Percentiles rank a stretch among this genome's conserved stretches.
Evolutionary conservation across 2,888 invertebrate genomes (phyloP).

Genomic region (Neoitamus cyanurus): DNA sequence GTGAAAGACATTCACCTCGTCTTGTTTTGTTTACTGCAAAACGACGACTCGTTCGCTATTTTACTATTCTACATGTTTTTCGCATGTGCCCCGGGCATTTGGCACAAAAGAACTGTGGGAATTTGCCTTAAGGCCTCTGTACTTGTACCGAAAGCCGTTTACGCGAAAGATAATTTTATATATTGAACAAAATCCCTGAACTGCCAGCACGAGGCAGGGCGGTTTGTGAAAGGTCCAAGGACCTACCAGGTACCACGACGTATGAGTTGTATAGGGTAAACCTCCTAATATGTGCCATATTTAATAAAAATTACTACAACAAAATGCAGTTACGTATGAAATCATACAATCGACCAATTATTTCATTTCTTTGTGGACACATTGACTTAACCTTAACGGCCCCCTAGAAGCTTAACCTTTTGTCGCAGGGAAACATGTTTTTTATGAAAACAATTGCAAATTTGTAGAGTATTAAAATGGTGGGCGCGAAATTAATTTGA

Average conservation of each 20-base stretch:
- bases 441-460: too few species aligned
- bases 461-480: too few species aligned
- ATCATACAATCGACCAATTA: too few species aligned
- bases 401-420: too few species aligned
- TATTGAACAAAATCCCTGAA: background rate
- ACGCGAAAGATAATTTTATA: background rate
- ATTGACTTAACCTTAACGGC: too few species aligned
- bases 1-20: background rate
- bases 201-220: background rate
- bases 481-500: too few species aligned
- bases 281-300: too few species aligned
- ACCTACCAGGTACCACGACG: background rate
- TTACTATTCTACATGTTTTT: background rate
- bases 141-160: background rate
- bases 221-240: background rate
- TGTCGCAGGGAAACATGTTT: too few species aligned
- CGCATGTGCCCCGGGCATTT: background rate
- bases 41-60: background rate
- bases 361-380: too few species aligned
- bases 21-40: background rate
- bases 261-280: background rate
- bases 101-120: background rate
- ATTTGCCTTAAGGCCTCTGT: background rate
- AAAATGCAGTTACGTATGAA: too few species aligned
- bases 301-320: too few species aligned